phyloP scores from a whole-genome alignment of 2,113 vertebrate species.

The Sebastes schlegelii region DNA sequence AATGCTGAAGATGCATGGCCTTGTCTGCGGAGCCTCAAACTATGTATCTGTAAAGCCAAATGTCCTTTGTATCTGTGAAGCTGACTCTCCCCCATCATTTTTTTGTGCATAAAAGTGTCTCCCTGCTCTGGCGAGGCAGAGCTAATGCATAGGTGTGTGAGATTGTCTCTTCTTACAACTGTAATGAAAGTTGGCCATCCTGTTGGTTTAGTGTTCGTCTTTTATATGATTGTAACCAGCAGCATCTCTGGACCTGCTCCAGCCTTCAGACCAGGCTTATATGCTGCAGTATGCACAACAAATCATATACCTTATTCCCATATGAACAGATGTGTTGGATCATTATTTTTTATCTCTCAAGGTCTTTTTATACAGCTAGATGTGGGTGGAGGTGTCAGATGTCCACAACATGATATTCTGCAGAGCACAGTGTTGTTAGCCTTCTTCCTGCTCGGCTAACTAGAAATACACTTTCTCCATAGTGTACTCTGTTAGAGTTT shows the following conservation, averaged over 20 bases:
- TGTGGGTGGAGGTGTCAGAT: conserved; percentile 17
- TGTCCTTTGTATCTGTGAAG: conserved; percentile 31
- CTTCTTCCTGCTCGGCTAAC: not conserved
- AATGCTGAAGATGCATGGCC: conserved; percentile 56
- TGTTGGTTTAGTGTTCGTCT: conserved; percentile 8
- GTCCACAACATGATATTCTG: not conserved
- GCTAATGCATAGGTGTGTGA: conserved; percentile 11
- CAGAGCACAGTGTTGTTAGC: not conserved
- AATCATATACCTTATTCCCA: conserved; percentile 3
- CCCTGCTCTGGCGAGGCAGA: conserved; percentile 9
- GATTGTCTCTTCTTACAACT: conserved; percentile 28
- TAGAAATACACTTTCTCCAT: not conserved
- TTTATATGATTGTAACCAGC: conserved; percentile 2
- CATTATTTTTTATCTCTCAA: not conserved
- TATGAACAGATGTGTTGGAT: conserved; percentile 13
- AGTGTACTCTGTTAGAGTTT: no score
- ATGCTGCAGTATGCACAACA: conserved; percentile 18
- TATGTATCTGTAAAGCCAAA: conserved; percentile 39
- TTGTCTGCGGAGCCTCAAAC: conserved; percentile 52
- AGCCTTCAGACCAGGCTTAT: not conserved
- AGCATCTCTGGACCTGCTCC: conserved; percentile 17
- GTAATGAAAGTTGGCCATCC: conserved; percentile 2
- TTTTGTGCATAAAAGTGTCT: conserved; percentile 3
- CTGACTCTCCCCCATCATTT: conserved; percentile 15
- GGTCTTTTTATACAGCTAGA: not conserved